These are phyloP conservation scores for Cylloceria caligata DNA, from an alignment of 2,888 invertebrate genomes.

Conservation along the genomic window DNA sequence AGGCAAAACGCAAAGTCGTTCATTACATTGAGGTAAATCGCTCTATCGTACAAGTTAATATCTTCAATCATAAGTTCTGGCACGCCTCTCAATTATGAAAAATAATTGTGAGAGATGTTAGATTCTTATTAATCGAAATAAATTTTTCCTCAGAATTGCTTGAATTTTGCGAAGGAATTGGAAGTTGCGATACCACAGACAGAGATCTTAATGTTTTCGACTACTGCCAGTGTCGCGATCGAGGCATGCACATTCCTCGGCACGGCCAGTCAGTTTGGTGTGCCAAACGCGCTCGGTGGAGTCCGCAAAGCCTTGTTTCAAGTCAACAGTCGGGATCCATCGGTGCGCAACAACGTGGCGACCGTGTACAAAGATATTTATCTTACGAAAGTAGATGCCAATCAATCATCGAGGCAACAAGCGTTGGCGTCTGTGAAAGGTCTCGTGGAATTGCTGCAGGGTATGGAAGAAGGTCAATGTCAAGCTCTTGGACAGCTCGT, in stretches of 20 bases:
- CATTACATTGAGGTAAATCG: constrained; percentile 90
- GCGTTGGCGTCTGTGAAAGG: constrained; percentile 75
- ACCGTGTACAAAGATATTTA: constrained; percentile 80
- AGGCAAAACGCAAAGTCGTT: constrained; percentile 88
- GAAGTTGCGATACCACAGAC: constrained; percentile 88
- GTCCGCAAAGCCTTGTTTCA: constrained; percentile 80
- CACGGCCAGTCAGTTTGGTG: constrained; percentile 91
- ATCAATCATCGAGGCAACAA: constrained; percentile 75
- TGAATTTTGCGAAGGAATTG: constrained; percentile 86
- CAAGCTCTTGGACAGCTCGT: constrained; percentile 77
- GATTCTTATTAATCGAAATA: neutral
- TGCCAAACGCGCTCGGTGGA: constrained; percentile 90
- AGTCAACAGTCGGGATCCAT: constrained; percentile 79
- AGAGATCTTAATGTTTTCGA: constrained; percentile 90
- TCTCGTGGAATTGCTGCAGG: constrained; percentile 77
- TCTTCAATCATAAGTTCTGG: neutral
- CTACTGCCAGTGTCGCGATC: constrained; percentile 91
- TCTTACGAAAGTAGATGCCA: constrained; percentile 68
- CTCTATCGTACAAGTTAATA: neutral
- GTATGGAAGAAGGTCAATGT: constrained; percentile 79
- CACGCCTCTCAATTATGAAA: too few species aligned
- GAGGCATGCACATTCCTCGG: constrained; percentile 96
- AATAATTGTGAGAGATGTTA: too few species aligned
- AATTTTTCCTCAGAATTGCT: constrained; percentile 81
- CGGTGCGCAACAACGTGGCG: constrained; percentile 80